Percentiles rank a stretch among this genome's conserved stretches.
phyloP scores from a whole-genome alignment of 2,113 vertebrate genomes.

The Ramphastos sulfuratus region DNA sequence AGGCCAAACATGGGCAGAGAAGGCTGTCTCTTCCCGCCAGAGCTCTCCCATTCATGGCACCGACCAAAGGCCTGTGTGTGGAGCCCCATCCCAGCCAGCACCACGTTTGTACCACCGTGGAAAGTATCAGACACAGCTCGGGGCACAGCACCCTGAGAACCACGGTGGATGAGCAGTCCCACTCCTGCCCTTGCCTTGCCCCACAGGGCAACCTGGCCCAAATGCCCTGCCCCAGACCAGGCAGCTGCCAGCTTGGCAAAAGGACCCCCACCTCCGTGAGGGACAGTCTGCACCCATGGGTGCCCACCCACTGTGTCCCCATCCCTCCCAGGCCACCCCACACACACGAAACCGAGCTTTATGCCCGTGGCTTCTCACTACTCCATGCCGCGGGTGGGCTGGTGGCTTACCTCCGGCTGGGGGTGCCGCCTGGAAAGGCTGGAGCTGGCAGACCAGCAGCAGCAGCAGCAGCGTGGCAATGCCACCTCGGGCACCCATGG shows the following conservation, averaged over 20 bases:
- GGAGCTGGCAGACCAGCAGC: background rate
- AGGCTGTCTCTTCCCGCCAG: background rate
- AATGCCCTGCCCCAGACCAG: background rate
- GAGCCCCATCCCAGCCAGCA: background rate
- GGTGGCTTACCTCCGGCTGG: slow-evolving; percentile 36
- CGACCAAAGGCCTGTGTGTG: background rate
- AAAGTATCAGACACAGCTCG: accelerated
- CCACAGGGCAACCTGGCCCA: background rate
- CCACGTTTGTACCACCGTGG: accelerated
- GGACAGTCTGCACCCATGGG: background rate
- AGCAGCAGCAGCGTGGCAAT: background rate
- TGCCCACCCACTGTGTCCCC: accelerated
- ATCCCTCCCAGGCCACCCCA: background rate
- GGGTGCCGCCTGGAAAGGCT: background rate
- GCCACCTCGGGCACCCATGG: slow-evolving; percentile 21
- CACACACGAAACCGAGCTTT: accelerated
- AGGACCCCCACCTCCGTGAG: accelerated
- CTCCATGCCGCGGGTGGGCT: background rate
- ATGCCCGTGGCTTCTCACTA: accelerated
- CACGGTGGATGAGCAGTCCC: background rate
- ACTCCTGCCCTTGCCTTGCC: too few relatives aligned
- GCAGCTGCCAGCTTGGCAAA: background rate
- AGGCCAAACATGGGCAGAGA: background rate
- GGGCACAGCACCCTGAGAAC: accelerated
- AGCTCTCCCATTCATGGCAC: background rate